These are phyloP conservation scores for Zaprionus lachaisei DNA, from an alignment of 1,140 invertebrate species.

Conservation along the genomic window DNA sequence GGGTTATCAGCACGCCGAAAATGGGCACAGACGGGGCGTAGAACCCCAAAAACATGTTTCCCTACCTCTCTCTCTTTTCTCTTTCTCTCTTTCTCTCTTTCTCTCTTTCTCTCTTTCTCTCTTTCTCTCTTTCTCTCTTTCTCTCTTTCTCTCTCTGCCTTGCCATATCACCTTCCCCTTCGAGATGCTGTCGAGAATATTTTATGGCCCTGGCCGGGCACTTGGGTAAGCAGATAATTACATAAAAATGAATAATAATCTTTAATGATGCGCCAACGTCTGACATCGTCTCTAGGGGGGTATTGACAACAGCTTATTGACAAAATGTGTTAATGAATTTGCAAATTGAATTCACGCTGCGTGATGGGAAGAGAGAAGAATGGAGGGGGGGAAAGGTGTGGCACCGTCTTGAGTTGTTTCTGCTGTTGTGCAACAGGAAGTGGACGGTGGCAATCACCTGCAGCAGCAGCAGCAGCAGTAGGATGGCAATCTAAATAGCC, in stretches of 20 bases:
- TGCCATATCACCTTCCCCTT: background rate
- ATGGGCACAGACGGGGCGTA: background rate
- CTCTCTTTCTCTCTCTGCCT: background rate
- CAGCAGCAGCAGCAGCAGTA: slow-evolving; percentile 40
- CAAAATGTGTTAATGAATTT: slow-evolving; percentile 80
- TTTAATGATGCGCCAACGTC: slow-evolving; percentile 46
- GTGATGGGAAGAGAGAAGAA: background rate
- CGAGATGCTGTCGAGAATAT: slow-evolving; percentile 21
- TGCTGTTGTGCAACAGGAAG: slow-evolving; percentile 36
- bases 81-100: background rate
- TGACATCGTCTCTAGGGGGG: slow-evolving; percentile 56
- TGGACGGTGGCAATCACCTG: slow-evolving; percentile 60
- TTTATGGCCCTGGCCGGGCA: slow-evolving; percentile 40
- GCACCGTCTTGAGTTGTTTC: slow-evolving; percentile 3
- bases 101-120: no score
- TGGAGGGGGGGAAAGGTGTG: background rate
- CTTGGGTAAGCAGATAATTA: slow-evolving; percentile 74
- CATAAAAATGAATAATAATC: slow-evolving; percentile 82
- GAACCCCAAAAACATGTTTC: slow-evolving; percentile 16
- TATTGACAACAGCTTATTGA: slow-evolving; percentile 75
- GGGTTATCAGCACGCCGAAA: slow-evolving; percentile 19
- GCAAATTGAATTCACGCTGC: slow-evolving; percentile 67
- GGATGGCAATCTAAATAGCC: slow-evolving; percentile 75
- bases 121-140: no score
- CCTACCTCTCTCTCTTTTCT: background rate